Conservation (phyloP, 2,797 vertebrate species). For the Gambelia wislizenii region DNA sequence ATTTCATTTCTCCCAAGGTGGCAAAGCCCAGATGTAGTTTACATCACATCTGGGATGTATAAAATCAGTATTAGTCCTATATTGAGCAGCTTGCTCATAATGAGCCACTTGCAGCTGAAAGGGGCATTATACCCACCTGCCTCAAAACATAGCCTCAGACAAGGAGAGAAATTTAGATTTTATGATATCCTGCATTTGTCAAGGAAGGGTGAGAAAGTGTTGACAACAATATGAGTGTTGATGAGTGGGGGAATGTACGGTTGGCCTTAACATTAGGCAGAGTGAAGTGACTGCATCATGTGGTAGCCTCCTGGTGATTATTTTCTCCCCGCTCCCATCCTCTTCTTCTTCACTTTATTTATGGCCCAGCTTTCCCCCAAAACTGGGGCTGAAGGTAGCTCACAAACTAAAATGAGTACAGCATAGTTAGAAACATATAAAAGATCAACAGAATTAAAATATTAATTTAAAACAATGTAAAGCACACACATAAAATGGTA, state of each 20-base stretch:
- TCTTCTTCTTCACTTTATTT: no score
- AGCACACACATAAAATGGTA: neutral
- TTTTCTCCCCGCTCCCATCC: no score
- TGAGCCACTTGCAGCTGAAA: neutral
- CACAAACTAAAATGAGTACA: no score
- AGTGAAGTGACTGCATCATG: no score
- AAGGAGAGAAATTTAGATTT: neutral
- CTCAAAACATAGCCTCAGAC: neutral
- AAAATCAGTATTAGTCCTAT: neutral
- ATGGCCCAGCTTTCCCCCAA: no score
- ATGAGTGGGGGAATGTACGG: neutral
- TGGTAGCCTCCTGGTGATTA: no score
- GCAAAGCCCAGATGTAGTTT: neutral
- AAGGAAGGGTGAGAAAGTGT: neutral
- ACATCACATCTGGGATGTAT: neutral
- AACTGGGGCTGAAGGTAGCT: no score
- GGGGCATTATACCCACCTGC: neutral
- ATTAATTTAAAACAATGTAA: neutral
- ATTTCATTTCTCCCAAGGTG: neutral
- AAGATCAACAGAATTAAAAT: no score
- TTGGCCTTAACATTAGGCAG: no score
- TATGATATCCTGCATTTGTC: neutral
- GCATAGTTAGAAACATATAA: no score
- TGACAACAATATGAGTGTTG: neutral
- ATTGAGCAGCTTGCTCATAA: neutral